Percentiles rank a stretch among this genome's conserved stretches.
phyloP scores from a whole-genome alignment of 2,888 invertebrate genomes.

The Stenoptilia bipunctidactyla region DNA sequence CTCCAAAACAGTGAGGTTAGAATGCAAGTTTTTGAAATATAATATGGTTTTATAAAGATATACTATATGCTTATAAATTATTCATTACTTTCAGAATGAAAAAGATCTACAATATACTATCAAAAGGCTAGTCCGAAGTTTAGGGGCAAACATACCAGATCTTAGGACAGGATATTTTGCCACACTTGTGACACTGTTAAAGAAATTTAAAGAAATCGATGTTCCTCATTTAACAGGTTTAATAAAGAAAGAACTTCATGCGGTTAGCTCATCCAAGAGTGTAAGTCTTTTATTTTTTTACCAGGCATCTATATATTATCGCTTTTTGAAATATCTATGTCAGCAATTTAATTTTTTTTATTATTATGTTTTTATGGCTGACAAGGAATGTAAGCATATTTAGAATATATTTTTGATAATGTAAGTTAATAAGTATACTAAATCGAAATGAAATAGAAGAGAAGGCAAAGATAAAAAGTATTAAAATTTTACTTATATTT shows the following conservation, averaged over 20 bases:
- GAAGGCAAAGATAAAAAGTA: too few species aligned
- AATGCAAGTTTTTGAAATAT: constrained; percentile 13
- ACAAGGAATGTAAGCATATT: too few species aligned
- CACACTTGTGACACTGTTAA: constrained; percentile 74
- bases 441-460: too few species aligned
- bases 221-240: constrained; percentile 68
- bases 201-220: constrained; percentile 53
- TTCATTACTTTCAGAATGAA: constrained; percentile 54
- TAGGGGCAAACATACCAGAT: constrained; percentile 76
- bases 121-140: constrained; percentile 77
- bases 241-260: constrained; percentile 76
- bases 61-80: constrained; percentile 4
- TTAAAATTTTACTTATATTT: too few species aligned
- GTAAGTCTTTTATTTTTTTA: constrained; percentile 71
- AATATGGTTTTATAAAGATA: neutral
- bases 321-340: too few species aligned
- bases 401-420: too few species aligned
- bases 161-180: constrained; percentile 79
- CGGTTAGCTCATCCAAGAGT: constrained; percentile 74
- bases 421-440: too few species aligned
- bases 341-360: too few species aligned
- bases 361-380: too few species aligned
- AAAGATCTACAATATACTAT: constrained; percentile 77
- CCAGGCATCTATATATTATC: too few species aligned
- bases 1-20: constrained; percentile 51